Evolutionary conservation across 1,140 invertebrate genomes (phyloP).

Genomic region (Drosophila guanche): DNA sequence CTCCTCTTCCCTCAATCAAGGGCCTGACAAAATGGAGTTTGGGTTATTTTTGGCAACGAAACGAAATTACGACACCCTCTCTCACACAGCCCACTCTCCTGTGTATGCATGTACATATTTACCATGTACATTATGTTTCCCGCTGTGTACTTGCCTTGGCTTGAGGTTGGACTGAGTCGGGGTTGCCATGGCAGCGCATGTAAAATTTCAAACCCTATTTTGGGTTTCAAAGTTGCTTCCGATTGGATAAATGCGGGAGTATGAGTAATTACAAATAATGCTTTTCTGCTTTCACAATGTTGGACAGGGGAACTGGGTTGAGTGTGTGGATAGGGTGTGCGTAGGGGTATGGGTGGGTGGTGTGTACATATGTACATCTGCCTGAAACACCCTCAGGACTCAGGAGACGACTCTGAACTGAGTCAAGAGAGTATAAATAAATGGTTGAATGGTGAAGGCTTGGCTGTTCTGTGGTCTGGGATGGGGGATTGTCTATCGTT

Average conservation of each 20-base stretch:
- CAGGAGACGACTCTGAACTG: slow-evolving; percentile 2
- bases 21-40: slow-evolving; percentile 72
- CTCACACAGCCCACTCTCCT: slow-evolving; percentile 22
- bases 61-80: slow-evolving; percentile 80
- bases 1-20: slow-evolving; percentile 15
- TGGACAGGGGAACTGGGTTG: slow-evolving; percentile 6
- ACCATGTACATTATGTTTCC: slow-evolving; percentile 25
- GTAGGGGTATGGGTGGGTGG: slow-evolving; percentile 25
- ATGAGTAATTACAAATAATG: slow-evolving; percentile 83
- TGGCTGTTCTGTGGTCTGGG: slow-evolving; percentile 5
- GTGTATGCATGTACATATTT: slow-evolving; percentile 16
- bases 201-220: slow-evolving; percentile 80
- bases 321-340: slow-evolving; percentile 12
- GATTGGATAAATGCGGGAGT: slow-evolving; percentile 79
- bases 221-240: slow-evolving; percentile 82
- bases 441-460: slow-evolving; percentile 18
- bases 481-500: slow-evolving; percentile 14
- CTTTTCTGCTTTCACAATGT: slow-evolving; percentile 11
- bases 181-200: slow-evolving; percentile 68
- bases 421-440: slow-evolving; percentile 19
- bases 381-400: slow-evolving; percentile 66
- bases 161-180: slow-evolving; percentile 11
- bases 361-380: slow-evolving; percentile 61
- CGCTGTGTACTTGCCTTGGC: slow-evolving; percentile 38
- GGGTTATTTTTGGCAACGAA: slow-evolving; percentile 77